Evolutionary conservation across 2,113 vertebrate genomes (phyloP).

Genomic region (Glaucomys volans): DNA sequence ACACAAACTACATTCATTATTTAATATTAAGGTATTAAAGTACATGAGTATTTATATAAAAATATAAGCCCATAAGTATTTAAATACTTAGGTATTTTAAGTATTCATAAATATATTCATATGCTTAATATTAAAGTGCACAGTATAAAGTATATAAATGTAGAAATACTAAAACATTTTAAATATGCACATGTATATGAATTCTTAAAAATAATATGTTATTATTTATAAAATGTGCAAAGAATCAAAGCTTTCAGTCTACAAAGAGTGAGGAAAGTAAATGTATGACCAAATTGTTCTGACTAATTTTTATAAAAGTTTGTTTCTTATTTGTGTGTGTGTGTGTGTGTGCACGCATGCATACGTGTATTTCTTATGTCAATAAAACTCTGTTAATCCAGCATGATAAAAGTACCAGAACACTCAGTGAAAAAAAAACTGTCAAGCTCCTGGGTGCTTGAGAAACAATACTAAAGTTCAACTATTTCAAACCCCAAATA

Average conservation of each 20-base stretch:
- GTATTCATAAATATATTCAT: slow-evolving; percentile 20
- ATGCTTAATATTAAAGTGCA: background rate
- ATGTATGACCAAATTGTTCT: background rate
- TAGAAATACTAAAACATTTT: background rate
- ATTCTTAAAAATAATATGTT: background rate
- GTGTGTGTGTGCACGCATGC: background rate
- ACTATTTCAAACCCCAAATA: slow-evolving; percentile 51
- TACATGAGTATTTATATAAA: background rate
- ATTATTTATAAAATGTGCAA: slow-evolving; percentile 51
- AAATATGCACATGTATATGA: background rate
- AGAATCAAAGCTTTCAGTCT: slow-evolving; percentile 36
- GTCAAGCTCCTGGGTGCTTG: background rate
- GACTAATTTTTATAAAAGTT: slow-evolving; percentile 10
- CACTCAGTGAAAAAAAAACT: background rate
- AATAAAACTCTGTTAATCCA: background rate
- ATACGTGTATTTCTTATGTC: background rate
- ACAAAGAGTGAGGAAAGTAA: slow-evolving; percentile 39
- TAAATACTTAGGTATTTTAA: slow-evolving; percentile 44
- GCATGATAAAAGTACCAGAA: background rate
- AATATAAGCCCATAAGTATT: background rate
- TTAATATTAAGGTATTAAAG: slow-evolving; percentile 40
- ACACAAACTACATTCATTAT: background rate
- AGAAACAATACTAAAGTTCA: slow-evolving; percentile 45
- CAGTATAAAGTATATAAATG: slow-evolving; percentile 8
- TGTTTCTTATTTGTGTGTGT: background rate